phyloP scores from a whole-genome alignment of 2,888 invertebrate genomes.

The Shargacucullia verbasci region DNA sequence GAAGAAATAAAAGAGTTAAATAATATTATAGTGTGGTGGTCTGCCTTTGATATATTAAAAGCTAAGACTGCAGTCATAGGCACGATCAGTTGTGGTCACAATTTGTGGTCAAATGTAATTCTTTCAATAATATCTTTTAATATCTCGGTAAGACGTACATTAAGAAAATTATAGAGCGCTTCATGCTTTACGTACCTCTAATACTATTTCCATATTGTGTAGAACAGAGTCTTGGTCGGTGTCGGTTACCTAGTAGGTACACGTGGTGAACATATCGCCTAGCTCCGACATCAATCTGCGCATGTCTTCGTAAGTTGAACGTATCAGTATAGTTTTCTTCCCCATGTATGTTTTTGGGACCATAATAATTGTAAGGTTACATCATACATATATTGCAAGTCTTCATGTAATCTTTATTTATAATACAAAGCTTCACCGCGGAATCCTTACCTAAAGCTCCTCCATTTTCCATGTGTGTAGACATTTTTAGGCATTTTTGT shows the following conservation, averaged over 20 bases:
- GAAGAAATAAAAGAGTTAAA: constrained; percentile 42
- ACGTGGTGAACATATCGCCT: too few relatives aligned
- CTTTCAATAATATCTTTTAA: constrained; percentile 18
- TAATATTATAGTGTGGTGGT: constrained; percentile 36
- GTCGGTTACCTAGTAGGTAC: too few relatives aligned
- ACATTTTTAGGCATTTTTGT: too few relatives aligned
- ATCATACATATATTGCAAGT: too few relatives aligned
- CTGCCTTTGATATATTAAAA: constrained; percentile 1
- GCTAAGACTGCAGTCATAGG: constrained; percentile 5
- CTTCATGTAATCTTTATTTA: too few relatives aligned
- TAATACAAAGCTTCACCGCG: too few relatives aligned
- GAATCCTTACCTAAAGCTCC: too few relatives aligned
- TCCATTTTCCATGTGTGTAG: too few relatives aligned
- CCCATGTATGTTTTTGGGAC: too few relatives aligned
- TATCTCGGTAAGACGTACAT: constrained; percentile 15
- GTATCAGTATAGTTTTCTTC: too few relatives aligned
- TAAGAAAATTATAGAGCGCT: constrained; percentile 12
- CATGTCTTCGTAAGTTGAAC: neutral
- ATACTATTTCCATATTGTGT: neutral
- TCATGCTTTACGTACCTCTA: neutral
- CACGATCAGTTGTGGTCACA: constrained; percentile 19
- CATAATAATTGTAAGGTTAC: too few relatives aligned
- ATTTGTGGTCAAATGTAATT: constrained; percentile 8
- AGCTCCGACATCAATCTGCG: too few relatives aligned
- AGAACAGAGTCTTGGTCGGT: neutral